Base-by-base conservation (phyloP, 2,113 vertebrate species). In the Saguinus imperator region DNA sequence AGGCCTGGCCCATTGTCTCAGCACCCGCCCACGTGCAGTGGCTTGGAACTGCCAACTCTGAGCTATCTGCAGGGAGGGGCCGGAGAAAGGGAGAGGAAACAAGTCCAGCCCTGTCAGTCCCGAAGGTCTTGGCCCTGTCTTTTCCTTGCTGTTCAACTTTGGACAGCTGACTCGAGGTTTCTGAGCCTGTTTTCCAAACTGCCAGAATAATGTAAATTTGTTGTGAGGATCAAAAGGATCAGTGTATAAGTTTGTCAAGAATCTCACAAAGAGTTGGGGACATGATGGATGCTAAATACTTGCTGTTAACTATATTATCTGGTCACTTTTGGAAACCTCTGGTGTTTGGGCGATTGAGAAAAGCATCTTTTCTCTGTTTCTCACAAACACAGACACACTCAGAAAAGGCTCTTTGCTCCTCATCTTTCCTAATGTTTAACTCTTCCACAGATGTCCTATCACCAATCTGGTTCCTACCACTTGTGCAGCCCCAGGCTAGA, bases 1-100 rank as follows among this genome's bases (percentile, higher is more conserved):
- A 43, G 90, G 92, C 84, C 84, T 55, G 96, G 37, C 58, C 95
- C 97, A 97, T 98, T 98, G 98, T 98, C 97, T 95, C 40, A 55
- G 43, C 79, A 76, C 97, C 95, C 50, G 91, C 97, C 98, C 98
- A 97, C 21, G 18, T 48, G 87, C 48, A 27, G 61, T 64, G 48
- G 85, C 66, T 75, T 8, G 21, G n/a, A 70, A 52, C 37, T 0
- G 14, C 93, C 97, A 86, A 4, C 72, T 84, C 89, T 79, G 70
- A 66, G 82, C 96, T 87, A 91, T 72, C 93, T 79, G 85, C 96
- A 94, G 97, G 98, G 97, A 97, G 97, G 92, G 91, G 97, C 97
- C 94, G 0, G 61, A 81, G 68, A 58, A 21, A 50, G 11, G 25
- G 88, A 79, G 32, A 91, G 89, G 32, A 97, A 97, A 96, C 94